phyloP scores from a whole-genome alignment of 2,113 vertebrate species.

The Corythoichthys intestinalis region DNA sequence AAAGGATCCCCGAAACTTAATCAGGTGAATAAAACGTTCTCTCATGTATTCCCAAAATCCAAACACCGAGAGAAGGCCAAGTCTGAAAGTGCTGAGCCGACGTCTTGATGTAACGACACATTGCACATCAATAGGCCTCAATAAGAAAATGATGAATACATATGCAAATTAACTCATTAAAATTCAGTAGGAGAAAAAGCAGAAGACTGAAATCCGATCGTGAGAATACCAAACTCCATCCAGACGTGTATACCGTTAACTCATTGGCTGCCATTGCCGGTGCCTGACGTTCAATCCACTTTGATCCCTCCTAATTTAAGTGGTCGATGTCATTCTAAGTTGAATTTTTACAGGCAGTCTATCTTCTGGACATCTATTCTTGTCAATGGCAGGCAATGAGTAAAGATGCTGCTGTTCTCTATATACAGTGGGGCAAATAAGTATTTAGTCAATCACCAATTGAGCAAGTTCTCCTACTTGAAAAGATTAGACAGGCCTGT shows the following conservation, averaged over 20 bases:
- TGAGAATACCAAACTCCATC: not conserved
- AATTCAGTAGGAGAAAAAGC: conserved; percentile 14
- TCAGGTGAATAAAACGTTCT: conserved; percentile 12
- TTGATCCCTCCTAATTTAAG: no score
- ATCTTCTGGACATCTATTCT: no score
- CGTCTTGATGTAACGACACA: conserved; percentile 30
- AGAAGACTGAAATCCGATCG: not conserved
- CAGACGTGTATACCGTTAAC: not conserved
- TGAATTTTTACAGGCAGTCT: no score
- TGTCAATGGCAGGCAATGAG: no score
- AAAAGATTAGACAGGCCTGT: no score
- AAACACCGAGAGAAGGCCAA: conserved; percentile 24
- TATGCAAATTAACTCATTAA: conserved; percentile 49
- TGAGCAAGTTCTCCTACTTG: no score
- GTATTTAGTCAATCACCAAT: no score
- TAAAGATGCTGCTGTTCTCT: no score
- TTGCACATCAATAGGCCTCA: conserved; percentile 41
- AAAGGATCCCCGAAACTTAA: conserved; percentile 6
- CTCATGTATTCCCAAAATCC: conserved; percentile 42
- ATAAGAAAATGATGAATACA: conserved; percentile 43
- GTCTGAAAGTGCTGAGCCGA: conserved; percentile 47
- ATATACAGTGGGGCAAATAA: no score
- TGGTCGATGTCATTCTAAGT: no score
- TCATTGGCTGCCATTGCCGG: not conserved
- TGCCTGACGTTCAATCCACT: no score